phyloP scores from a whole-genome alignment of 2,888 invertebrate genomes.

The Charanyca ferruginea region DNA sequence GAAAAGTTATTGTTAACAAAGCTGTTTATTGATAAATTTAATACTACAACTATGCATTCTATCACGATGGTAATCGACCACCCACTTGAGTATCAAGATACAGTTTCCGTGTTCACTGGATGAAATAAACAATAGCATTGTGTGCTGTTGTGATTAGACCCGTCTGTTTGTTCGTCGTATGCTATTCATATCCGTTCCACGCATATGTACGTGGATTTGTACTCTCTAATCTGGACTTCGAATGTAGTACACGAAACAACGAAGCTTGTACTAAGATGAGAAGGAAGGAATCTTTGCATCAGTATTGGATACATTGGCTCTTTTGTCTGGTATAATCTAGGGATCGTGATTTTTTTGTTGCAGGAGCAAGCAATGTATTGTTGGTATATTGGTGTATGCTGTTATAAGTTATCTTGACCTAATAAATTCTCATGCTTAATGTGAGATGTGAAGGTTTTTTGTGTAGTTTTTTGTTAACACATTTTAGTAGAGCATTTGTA shows the following conservation, averaged over 20 bases:
- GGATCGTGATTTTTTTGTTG: neutral
- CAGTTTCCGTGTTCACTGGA: constrained; percentile 81
- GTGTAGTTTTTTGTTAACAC: constrained; percentile 11
- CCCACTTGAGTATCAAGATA: constrained; percentile 82
- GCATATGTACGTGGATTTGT: constrained; percentile 63
- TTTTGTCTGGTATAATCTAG: neutral
- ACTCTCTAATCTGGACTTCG: constrained; percentile 62
- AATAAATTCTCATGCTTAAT: constrained; percentile 39
- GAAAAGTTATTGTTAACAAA: constrained; percentile 12
- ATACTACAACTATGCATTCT: constrained; percentile 46
- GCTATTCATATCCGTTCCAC: constrained; percentile 82
- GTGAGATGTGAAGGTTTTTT: neutral
- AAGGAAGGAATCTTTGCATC: neutral
- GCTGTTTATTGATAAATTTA: constrained; percentile 45
- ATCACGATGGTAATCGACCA: constrained; percentile 74
- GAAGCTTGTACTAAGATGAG: constrained; percentile 9
- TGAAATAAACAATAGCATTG: constrained; percentile 89
- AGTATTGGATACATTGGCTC: constrained; percentile 11
- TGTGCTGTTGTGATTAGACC: constrained; percentile 87
- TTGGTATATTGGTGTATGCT: neutral
- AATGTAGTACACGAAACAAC: constrained; percentile 45
- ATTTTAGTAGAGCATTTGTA: neutral
- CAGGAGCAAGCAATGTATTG: constrained; percentile 15
- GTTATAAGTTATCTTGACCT: constrained; percentile 37
- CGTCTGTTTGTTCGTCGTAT: constrained; percentile 79